Conservation (phyloP, 2,113 vertebrate species). For the Pionites leucogaster region DNA sequence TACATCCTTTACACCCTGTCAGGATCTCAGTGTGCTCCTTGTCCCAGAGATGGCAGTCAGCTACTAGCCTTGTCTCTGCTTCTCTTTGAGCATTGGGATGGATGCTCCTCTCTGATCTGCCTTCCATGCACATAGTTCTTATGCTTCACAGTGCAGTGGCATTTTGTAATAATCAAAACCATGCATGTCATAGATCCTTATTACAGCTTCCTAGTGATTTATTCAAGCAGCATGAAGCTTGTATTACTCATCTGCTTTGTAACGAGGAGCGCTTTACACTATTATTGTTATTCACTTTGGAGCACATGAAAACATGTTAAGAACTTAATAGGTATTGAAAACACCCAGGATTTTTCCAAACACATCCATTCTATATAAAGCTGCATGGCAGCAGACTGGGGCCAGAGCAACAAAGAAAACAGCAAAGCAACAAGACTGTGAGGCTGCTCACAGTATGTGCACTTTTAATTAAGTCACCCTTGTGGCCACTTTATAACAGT, state of each 20-base stretch:
- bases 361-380: not conserved
- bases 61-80: not conserved
- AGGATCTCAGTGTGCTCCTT: not conserved
- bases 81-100: not conserved
- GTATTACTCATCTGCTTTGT: not conserved
- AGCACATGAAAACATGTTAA: not conserved
- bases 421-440: not conserved
- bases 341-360: not conserved
- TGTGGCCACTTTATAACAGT: not conserved
- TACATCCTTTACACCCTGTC: not conserved
- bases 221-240: not conserved
- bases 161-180: not conserved
- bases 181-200: not conserved
- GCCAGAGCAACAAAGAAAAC: not conserved
- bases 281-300: not conserved
- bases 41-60: not conserved
- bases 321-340: not conserved
- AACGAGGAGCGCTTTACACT: not conserved
- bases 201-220: not conserved
- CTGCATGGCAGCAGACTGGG: not conserved
- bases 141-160: not conserved
- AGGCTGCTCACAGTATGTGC: not conserved
- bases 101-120: not conserved
- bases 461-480: not conserved
- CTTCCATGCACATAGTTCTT: not conserved